phyloP scores from a whole-genome alignment of 1,140 invertebrate genomes.

The Wasmannia auropunctata region DNA sequence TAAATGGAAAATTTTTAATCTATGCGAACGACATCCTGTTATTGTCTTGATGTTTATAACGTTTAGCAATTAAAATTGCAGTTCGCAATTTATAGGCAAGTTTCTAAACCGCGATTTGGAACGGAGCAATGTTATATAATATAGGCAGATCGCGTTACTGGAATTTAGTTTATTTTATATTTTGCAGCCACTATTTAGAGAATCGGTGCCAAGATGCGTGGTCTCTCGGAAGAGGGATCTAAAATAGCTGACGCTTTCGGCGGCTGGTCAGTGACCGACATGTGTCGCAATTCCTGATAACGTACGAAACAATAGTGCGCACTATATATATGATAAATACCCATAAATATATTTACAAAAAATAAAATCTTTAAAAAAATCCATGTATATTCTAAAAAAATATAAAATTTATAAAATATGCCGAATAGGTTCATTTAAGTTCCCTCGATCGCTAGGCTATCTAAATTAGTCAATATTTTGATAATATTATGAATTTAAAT shows the following conservation, averaged over 20 bases:
- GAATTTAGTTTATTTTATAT: constrained; percentile 65
- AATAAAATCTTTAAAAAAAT: constrained; percentile 9
- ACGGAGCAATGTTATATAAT: constrained; percentile 10
- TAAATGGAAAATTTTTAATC: constrained; percentile 1
- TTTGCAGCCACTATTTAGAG: constrained; percentile 69
- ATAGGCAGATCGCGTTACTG: not conserved
- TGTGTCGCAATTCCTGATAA: constrained; percentile 53
- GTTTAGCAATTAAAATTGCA: not conserved
- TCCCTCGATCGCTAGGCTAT: not conserved
- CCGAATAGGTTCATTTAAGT: not conserved
- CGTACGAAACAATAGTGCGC: constrained; percentile 11
- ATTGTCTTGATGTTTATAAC: not conserved
- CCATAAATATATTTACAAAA: not conserved
- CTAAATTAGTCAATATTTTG: not conserved
- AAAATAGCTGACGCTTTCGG: constrained; percentile 66
- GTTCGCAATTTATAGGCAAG: not conserved
- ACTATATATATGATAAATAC: not conserved
- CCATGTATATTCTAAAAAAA: not conserved
- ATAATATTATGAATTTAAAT: too few relatives aligned
- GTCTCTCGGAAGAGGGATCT: constrained; percentile 61
- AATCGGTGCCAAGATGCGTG: constrained; percentile 62
- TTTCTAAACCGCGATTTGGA: not conserved
- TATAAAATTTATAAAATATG: not conserved
- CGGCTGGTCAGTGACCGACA: constrained; percentile 69
- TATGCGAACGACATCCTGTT: not conserved